A percentile compares a stretch with the other conserved stretches of the same genome.
These are phyloP conservation scores for Zaprionus nigranus DNA, from an alignment of 1,140 invertebrate species.

Conservation along the genomic window DNA sequence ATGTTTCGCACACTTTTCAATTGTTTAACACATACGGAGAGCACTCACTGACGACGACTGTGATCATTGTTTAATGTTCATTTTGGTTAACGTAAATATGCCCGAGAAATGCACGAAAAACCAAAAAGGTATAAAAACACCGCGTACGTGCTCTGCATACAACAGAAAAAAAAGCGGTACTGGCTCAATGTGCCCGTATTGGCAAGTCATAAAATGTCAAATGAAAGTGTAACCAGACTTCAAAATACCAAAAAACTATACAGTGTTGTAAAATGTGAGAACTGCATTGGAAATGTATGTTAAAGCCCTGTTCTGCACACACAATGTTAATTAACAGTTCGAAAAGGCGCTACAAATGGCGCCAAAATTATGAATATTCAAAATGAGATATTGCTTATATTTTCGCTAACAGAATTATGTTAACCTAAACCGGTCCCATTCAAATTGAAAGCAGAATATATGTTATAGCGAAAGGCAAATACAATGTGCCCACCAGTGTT, in stretches of 20 bases:
- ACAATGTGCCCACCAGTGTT: no score
- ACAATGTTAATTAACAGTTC: background rate
- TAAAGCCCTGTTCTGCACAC: background rate
- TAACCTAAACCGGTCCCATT: background rate
- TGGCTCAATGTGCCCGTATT: constrained; percentile 34
- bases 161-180: constrained; percentile 55
- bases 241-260: background rate
- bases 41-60: constrained; percentile 2
- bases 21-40: background rate
- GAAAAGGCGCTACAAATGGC: background rate
- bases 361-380: no score
- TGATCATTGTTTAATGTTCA: constrained; percentile 34
- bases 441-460: no score
- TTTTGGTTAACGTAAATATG: constrained; percentile 38
- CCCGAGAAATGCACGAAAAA: constrained; percentile 38
- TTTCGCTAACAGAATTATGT: background rate
- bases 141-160: constrained; percentile 38
- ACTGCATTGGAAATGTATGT: background rate
- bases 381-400: no score
- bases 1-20: constrained; percentile 11
- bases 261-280: constrained; percentile 23
- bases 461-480: no score
- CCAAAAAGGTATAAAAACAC: constrained; percentile 29
- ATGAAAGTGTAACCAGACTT: background rate
- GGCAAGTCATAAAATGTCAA: background rate